A percentile compares a stretch with the other conserved stretches of the same genome.
Conservation (phyloP, 2,888 invertebrate genomes). For the Limenitis camilla region DNA sequence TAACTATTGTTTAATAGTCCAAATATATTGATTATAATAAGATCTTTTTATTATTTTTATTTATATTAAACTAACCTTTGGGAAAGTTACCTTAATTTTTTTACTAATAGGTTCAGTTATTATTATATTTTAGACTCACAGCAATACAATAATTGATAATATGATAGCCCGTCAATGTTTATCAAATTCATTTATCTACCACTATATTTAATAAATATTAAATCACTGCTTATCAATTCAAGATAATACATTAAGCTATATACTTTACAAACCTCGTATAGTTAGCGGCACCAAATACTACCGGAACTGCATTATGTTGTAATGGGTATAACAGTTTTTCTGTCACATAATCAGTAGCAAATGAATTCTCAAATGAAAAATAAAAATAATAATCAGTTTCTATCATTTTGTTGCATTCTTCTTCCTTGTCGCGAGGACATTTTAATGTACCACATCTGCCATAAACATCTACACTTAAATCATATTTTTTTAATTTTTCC, state of each 20-base stretch:
- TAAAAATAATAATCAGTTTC: slow-evolving; percentile 48
- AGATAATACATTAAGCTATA: too few relatives aligned
- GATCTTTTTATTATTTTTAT: too few relatives aligned
- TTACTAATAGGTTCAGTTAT: too few relatives aligned
- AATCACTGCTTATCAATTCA: too few relatives aligned
- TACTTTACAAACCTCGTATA: slow-evolving; percentile 26
- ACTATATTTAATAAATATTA: too few relatives aligned
- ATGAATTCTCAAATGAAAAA: slow-evolving; percentile 50
- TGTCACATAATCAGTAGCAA: slow-evolving; percentile 46
- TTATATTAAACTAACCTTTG: too few relatives aligned
- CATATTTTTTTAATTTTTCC: slow-evolving; percentile 29
- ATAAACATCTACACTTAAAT: slow-evolving; percentile 38
- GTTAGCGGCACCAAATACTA: slow-evolving; percentile 78
- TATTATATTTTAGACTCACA: too few relatives aligned
- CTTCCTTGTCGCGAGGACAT: slow-evolving; percentile 30
- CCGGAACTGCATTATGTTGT: slow-evolving; percentile 74
- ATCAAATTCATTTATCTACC: too few relatives aligned
- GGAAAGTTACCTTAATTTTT: too few relatives aligned
- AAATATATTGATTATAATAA: slow-evolving; percentile 1
- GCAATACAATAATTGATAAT: too few relatives aligned
- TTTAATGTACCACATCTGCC: slow-evolving; percentile 38
- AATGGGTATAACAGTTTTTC: slow-evolving; percentile 45
- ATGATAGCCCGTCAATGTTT: too few relatives aligned
- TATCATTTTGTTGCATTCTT: slow-evolving; percentile 35
- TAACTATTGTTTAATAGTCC: neutral